Evolutionary conservation across 2,888 invertebrate genomes (phyloP).

Genomic region (Gerosis bhagava): DNA sequence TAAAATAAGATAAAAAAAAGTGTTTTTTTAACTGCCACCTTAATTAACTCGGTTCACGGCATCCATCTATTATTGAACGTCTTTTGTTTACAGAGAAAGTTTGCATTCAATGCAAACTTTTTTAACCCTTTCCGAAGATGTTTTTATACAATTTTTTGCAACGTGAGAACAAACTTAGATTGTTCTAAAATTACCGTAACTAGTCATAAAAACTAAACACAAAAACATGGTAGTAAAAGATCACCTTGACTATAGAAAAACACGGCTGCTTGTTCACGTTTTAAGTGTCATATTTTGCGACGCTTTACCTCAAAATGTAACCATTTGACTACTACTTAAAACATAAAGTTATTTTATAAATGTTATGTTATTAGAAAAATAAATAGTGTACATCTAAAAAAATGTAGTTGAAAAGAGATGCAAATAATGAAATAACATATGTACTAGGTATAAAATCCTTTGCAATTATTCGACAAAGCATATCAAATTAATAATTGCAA

Average conservation of each 20-base stretch:
- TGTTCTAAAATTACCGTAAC: background rate
- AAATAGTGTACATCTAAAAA: too few relatives aligned
- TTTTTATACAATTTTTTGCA: conserved; percentile 38
- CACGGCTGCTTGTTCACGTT: conserved; percentile 17
- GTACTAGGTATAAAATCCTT: too few relatives aligned
- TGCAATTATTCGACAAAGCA: conserved; percentile 62
- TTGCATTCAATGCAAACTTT: conserved; percentile 51
- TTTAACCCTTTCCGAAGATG: conserved; percentile 61
- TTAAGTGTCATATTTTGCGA: too few relatives aligned
- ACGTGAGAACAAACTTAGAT: background rate
- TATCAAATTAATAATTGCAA: conserved; percentile 74
- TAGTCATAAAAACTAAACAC: background rate
- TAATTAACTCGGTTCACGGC: conserved; percentile 42
- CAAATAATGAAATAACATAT: too few relatives aligned
- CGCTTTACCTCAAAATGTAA: too few relatives aligned
- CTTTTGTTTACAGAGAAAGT: conserved; percentile 68
- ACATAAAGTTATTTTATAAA: too few relatives aligned
- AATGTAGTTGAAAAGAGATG: too few relatives aligned
- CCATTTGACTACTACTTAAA: too few relatives aligned
- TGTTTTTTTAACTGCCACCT: conserved; percentile 41
- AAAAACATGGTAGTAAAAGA: background rate
- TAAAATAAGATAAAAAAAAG: too few relatives aligned
- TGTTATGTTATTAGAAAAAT: too few relatives aligned
- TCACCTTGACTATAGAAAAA: too few relatives aligned
- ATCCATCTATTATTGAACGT: conserved; percentile 21